Evolutionary conservation across 1,140 invertebrate species (phyloP), one percentile per base, ranked within the genome.

Genomic region (Pogonognathellus flavescens): DNA sequence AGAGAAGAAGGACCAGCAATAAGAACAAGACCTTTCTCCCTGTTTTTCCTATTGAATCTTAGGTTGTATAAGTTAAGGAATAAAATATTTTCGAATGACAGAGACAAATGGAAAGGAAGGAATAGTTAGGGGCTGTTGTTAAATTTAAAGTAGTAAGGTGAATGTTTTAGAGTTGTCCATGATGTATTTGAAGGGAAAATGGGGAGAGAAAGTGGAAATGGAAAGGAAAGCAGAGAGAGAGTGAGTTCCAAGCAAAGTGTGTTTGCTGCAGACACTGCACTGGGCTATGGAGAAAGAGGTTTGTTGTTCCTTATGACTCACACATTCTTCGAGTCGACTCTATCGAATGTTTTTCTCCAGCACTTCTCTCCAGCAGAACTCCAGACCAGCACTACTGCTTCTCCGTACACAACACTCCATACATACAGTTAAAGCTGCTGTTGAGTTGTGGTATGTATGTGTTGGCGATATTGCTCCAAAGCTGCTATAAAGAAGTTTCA

Each of bases 81-180:
- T 20, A 66, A 66, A 66, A 66, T 66, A 66, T 41, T 41, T 41
- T 41, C 6, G 22, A 25, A 66, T 31, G 60, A 66, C 62, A 25
- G 62, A 66, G 62, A 66, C 20, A 66, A 66, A 66, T 66, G 62
- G 25, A 41, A 25, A 66, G 62, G 62, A 66, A 66, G 62, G 62
- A 66, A 6, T 41, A 6, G 31, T 66, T 66, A 25, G 20, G 62
- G 62, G 25, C 62, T 41, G 25, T 66, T 66, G 62, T 20, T 20
- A 20, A 66, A 66, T 66, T 20, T 66, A 25, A 66, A 66, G 14
- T 66, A 25, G 22, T 66, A 13, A 25, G 62, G 62, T 66, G 62
- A 20, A 25, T 66, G 22, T 66, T 66, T 66, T 66, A 9, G 62
- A 66, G 22, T 66, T 66, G 10, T 25, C 25, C 20, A 66, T 25